Evolutionary conservation across 2,113 vertebrate genomes (phyloP).

Genomic region (Perca fluviatilis): DNA sequence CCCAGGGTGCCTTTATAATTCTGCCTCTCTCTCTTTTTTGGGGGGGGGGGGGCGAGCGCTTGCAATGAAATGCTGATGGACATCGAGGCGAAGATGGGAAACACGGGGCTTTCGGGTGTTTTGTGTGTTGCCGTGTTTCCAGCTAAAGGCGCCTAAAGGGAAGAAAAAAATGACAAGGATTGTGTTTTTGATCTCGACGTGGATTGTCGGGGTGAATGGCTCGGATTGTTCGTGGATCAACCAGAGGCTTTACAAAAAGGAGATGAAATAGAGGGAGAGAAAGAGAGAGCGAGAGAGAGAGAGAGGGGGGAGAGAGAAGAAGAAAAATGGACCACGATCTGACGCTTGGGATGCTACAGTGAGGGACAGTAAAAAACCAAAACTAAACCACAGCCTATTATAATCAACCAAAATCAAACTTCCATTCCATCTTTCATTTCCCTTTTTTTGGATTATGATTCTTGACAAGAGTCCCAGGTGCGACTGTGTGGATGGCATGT

Average conservation of each 20-base stretch:
- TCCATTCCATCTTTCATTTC: slow-evolving; percentile 32
- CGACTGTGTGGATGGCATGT: slow-evolving; percentile 76
- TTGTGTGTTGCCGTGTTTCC: slow-evolving; percentile 40
- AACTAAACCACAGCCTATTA: slow-evolving; percentile 13
- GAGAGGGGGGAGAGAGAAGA: background rate
- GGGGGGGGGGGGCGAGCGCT: background rate
- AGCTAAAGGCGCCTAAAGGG: slow-evolving; percentile 10
- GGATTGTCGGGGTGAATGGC: slow-evolving; percentile 66
- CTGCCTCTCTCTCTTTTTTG: background rate
- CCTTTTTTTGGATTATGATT: slow-evolving; percentile 77
- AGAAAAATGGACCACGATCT: slow-evolving; percentile 67
- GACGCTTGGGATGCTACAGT: slow-evolving; percentile 68
- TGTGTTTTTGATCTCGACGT: slow-evolving; percentile 60
- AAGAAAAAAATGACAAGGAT: slow-evolving; percentile 56
- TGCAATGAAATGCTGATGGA: slow-evolving; percentile 69
- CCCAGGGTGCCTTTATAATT: slow-evolving; percentile 39
- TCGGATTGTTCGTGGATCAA: slow-evolving; percentile 62
- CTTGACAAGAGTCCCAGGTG: slow-evolving; percentile 67
- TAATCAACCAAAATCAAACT: slow-evolving; percentile 30
- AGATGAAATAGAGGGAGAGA: slow-evolving; percentile 49
- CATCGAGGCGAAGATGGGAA: slow-evolving; percentile 66
- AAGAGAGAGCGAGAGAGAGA: background rate
- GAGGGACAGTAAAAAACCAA: slow-evolving; percentile 63
- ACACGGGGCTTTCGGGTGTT: slow-evolving; percentile 49
- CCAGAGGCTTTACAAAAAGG: slow-evolving; percentile 51